Evolutionary conservation across 2,113 vertebrate species (phyloP).

Genomic region (Chloropsis hardwickii): DNA sequence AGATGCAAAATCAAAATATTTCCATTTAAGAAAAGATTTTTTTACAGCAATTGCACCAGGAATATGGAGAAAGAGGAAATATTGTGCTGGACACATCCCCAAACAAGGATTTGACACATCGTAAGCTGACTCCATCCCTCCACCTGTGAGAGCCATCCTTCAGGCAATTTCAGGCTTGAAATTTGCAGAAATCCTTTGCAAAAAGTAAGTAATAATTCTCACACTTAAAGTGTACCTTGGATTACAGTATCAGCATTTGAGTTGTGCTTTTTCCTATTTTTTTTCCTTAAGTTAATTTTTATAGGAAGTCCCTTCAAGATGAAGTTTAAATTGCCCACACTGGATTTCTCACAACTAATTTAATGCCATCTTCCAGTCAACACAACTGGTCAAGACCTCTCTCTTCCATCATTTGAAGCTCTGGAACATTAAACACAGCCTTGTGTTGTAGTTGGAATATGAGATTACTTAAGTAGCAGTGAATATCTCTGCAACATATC

Average conservation of each 20-base stretch:
- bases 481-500: slow-evolving; percentile 38
- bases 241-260: neutral
- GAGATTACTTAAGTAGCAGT: neutral
- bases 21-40: fast-evolving
- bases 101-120: neutral
- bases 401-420: slow-evolving; percentile 33
- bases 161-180: neutral
- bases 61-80: neutral
- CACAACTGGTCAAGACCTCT: slow-evolving; percentile 6
- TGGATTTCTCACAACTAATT: slow-evolving; percentile 6
- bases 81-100: neutral
- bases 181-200: neutral
- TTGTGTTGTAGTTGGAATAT: slow-evolving; percentile 27
- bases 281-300: neutral
- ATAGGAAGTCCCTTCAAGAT: neutral
- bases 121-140: fast-evolving
- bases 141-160: neutral
- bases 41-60: neutral
- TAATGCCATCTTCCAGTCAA: neutral
- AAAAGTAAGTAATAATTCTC: neutral
- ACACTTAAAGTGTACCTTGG: neutral
- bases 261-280: neutral
- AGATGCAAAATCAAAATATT: neutral
- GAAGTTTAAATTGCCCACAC: neutral
- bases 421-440: slow-evolving; percentile 38